Percentiles rank a stretch among this genome's conserved stretches.
Evolutionary conservation across 2,888 invertebrate species (phyloP).

Genomic region (Metacarcinus magister): DNA sequence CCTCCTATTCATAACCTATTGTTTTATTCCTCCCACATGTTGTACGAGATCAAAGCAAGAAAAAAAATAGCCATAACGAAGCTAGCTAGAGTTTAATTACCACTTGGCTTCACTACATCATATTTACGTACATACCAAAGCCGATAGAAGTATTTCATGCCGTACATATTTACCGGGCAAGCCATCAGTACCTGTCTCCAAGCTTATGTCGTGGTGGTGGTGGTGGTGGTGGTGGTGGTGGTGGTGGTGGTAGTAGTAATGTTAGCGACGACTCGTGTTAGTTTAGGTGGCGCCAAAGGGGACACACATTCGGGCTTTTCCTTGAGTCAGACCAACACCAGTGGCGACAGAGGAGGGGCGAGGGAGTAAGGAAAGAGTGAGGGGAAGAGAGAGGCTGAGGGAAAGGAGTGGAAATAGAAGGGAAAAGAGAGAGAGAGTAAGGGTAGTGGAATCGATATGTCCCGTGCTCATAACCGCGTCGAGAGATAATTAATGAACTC

Average conservation of each 20-base stretch:
- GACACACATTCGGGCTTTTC: background rate
- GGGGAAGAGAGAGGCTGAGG: background rate
- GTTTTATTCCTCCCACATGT: background rate
- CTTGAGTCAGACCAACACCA: no score
- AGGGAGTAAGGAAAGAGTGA: background rate
- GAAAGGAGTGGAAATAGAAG: background rate
- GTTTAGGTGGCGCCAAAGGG: background rate
- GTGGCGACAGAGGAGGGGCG: no score
- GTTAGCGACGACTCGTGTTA: background rate
- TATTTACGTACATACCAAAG: background rate
- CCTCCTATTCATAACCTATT: background rate
- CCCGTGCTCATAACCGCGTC: background rate
- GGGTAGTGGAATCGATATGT: background rate
- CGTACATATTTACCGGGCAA: background rate
- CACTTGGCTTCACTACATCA: background rate
- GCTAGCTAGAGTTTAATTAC: background rate
- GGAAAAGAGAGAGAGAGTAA: conserved; percentile 1
- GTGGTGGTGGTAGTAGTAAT: background rate
- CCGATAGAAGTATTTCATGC: background rate
- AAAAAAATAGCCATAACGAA: background rate
- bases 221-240: background rate
- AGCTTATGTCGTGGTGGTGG: background rate
- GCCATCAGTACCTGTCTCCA: background rate
- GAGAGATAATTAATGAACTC: background rate
- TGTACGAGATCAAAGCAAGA: background rate